phyloP scores from a whole-genome alignment of 2,797 vertebrate genomes.

The Danionella dracula region DNA sequence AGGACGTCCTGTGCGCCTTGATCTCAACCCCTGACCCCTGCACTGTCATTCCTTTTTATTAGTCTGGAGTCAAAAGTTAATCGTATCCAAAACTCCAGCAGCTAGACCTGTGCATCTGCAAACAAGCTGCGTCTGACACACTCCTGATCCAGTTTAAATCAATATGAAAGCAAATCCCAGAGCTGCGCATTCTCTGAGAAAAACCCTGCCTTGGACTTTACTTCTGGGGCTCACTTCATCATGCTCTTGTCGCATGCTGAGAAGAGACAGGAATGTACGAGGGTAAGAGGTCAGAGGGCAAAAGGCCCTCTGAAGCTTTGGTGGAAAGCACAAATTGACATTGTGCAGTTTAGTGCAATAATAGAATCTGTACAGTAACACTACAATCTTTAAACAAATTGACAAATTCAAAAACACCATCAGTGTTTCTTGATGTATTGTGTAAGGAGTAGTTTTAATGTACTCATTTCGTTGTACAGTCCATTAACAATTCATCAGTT shows the following conservation, averaged over 20 bases:
- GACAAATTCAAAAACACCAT: too few relatives aligned
- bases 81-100: slow-evolving; percentile 44
- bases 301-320: background rate
- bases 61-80: slow-evolving; percentile 58
- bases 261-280: slow-evolving; percentile 39
- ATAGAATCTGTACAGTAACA: too few relatives aligned
- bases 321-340: background rate
- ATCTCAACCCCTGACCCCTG: slow-evolving; percentile 69
- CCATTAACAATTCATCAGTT: too few relatives aligned
- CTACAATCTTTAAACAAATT: too few relatives aligned
- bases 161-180: slow-evolving; percentile 42
- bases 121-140: slow-evolving; percentile 38
- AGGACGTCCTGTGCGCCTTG: slow-evolving; percentile 63
- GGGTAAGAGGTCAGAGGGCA: slow-evolving; percentile 24
- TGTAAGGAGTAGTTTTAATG: too few relatives aligned
- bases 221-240: slow-evolving; percentile 39
- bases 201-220: slow-evolving; percentile 41
- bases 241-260: slow-evolving; percentile 19
- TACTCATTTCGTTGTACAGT: too few relatives aligned
- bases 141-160: slow-evolving; percentile 60
- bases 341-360: too few relatives aligned
- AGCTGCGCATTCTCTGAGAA: slow-evolving; percentile 49
- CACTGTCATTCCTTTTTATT: slow-evolving; percentile 75
- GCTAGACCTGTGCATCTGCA: slow-evolving; percentile 49
- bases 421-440: too few relatives aligned